Evolutionary conservation across 2,113 vertebrate species (phyloP), one percentile per base, ranked within the genome.

Genomic region (Phrynosoma blainvillii): DNA sequence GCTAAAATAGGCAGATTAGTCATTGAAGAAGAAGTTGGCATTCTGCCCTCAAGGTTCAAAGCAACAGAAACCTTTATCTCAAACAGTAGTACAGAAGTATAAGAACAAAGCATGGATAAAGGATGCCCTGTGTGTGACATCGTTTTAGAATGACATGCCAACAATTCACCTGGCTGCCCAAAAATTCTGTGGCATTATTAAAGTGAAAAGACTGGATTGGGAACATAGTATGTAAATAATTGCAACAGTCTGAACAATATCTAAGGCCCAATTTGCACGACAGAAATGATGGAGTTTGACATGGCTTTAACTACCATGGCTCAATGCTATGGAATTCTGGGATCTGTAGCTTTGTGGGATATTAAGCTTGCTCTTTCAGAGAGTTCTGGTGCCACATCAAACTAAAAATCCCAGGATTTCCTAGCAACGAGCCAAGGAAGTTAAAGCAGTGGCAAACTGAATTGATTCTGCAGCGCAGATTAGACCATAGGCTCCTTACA

Each of bases 31-130:
- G 65, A 52, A 83, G 66, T 40, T 83, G 40, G 81, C 81, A 70
- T 82, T 52, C 14, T 70, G 65, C 81, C 40, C 40, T 83, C 66
- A 27, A 82, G 36, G 80, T 82, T 85, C 59, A 79, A 77, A 79
- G 65, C 21, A 18, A 5, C 30, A 70, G 84, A 79, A 78, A 47
- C 62, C 59, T 78, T 85, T 78, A 76, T 79, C 66, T 86, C 30
- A 86, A 78, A 54, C 47, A 70, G 11, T 20, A 79, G 42, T 32
- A 70, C 76, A 70, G 70, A 79, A 79, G 25, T 79, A 18, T 52
- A 40, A 30, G 21, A 42, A 65, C 23, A 85, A 77, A 56, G 56
- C 56, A 65, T 27, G 32, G 52, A 65, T 10, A 77, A 25, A 27
- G 9, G 74, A 77, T 85, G 59, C 36, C 56, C 36, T 42, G 73